These are phyloP conservation scores for Harpalus rufipes DNA, from an alignment of 2,888 invertebrate species.

Conservation along the genomic window DNA sequence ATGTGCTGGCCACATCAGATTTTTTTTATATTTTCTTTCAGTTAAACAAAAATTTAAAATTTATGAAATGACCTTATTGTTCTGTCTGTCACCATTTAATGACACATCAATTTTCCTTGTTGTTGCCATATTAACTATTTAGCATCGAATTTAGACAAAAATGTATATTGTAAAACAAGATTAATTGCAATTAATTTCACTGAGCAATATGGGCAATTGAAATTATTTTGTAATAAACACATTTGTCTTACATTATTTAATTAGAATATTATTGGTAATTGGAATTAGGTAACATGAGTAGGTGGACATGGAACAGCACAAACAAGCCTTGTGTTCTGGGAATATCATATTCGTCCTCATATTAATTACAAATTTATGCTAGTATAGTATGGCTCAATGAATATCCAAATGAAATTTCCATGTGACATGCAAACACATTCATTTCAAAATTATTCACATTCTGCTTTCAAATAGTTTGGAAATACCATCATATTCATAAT, in stretches of 20 bases:
- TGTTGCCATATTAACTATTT: no score
- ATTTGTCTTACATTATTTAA: background rate
- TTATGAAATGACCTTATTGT: no score
- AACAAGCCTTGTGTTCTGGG: background rate
- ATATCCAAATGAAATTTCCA: background rate
- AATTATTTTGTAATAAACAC: background rate
- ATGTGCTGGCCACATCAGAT: no score
- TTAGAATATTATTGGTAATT: background rate
- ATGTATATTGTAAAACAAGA: no score
- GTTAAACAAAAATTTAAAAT: no score
- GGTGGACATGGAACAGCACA: background rate
- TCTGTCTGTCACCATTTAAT: no score
- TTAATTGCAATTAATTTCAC: background rate
- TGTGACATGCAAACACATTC: background rate
- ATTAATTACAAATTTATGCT: constrained; percentile 7
- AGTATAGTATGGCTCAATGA: no score
- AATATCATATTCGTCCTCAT: background rate
- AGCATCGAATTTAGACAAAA: no score
- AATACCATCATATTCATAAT: background rate
- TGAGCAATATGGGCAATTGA: background rate
- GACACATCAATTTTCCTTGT: no score
- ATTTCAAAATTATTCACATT: background rate
- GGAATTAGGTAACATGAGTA: background rate
- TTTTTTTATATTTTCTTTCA: no score
- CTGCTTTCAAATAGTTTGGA: background rate